Evolutionary conservation across 2,888 invertebrate genomes (phyloP).

Genomic region (Aphidius colemani): DNA sequence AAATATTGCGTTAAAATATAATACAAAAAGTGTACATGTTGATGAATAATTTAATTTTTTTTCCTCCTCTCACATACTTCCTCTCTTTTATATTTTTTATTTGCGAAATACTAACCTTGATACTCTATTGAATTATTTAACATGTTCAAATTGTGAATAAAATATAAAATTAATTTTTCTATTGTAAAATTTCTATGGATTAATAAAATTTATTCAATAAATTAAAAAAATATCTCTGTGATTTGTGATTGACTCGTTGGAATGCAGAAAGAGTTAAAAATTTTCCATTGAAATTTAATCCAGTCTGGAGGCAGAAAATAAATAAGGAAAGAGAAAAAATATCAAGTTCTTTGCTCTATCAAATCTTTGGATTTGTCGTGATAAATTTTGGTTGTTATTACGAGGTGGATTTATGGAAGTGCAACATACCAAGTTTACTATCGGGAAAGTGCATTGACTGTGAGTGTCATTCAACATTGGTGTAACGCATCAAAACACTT

Average conservation of each 20-base stretch:
- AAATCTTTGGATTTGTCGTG: not conserved
- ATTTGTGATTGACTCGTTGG: too few relatives aligned
- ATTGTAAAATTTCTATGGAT: too few relatives aligned
- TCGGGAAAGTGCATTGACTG: not conserved
- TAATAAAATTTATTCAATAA: too few relatives aligned
- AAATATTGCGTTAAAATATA: conserved; percentile 18
- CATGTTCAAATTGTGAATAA: too few relatives aligned
- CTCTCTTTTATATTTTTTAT: conserved; percentile 11
- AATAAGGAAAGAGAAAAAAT: not conserved
- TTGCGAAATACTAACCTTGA: not conserved
- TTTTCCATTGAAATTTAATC: not conserved
- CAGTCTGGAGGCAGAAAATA: not conserved
- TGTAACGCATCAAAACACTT: conserved; percentile 37
- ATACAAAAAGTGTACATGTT: conserved; percentile 21
- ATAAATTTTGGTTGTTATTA: not conserved
- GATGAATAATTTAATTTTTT: not conserved
- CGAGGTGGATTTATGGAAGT: not conserved
- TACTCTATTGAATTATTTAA: not conserved
- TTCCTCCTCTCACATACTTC: not conserved
- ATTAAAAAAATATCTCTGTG: too few relatives aligned
- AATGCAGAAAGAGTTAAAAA: not conserved
- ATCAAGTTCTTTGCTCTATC: not conserved
- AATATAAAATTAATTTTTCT: too few relatives aligned
- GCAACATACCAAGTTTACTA: not conserved
- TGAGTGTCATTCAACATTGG: conserved; percentile 34